A percentile compares a stretch with the other conserved stretches of the same genome.
These are phyloP conservation scores for Drosophila sordidula DNA, from an alignment of 2,888 invertebrate species.

Conservation along the genomic window DNA sequence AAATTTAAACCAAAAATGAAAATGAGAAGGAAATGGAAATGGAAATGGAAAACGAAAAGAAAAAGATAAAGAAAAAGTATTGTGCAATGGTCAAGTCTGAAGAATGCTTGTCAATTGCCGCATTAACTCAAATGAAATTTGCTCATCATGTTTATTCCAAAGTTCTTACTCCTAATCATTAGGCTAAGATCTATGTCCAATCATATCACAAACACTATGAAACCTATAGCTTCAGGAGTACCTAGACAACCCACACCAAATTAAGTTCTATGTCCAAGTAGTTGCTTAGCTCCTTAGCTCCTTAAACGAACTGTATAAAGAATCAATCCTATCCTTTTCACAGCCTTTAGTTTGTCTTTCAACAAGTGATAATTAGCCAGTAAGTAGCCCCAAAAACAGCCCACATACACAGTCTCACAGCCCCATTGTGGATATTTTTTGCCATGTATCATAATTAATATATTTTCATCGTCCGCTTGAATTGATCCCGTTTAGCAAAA, in stretches of 20 bases:
- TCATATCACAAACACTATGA: constrained; percentile 63
- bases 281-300: constrained; percentile 22
- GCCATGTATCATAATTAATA: too few species aligned
- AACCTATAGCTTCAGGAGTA: constrained; percentile 26
- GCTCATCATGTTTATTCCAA: constrained; percentile 70
- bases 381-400: constrained; percentile 32
- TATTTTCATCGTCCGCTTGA: neutral
- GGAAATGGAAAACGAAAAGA: constrained; percentile 17
- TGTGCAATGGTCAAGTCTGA: constrained; percentile 58
- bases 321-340: constrained; percentile 27
- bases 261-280: constrained; percentile 25
- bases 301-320: constrained; percentile 40
- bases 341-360: constrained; percentile 22
- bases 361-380: constrained; percentile 59
- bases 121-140: constrained; percentile 59
- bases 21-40: constrained; percentile 3
- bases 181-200: constrained; percentile 59
- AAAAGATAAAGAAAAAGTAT: constrained; percentile 39
- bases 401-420: constrained; percentile 19
- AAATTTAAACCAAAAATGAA: constrained; percentile 12
- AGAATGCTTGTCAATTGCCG: constrained; percentile 59
- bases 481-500: neutral
- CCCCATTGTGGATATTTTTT: neutral
- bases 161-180: constrained; percentile 50
- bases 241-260: constrained; percentile 13